Conservation (phyloP, 2,888 invertebrate species). For the Venusia cambrica region DNA sequence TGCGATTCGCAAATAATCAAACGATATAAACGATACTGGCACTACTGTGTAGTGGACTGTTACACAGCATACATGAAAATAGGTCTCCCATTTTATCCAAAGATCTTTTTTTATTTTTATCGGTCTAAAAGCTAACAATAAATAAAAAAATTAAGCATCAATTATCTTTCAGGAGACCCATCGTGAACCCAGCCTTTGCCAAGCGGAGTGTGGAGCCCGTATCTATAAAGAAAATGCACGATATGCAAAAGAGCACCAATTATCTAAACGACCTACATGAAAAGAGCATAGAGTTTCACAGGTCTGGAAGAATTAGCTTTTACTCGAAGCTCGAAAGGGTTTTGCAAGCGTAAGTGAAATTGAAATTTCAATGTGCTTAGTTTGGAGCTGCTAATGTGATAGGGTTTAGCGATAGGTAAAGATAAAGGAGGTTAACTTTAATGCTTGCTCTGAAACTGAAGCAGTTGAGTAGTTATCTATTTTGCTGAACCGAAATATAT, state of each 20-base stretch:
- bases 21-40: no score
- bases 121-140: no score
- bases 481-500: no score
- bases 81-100: no score
- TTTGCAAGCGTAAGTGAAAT: constrained; percentile 81
- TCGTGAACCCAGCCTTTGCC: constrained; percentile 71
- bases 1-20: no score
- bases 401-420: constrained; percentile 23
- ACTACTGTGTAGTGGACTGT: no score
- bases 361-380: constrained; percentile 27
- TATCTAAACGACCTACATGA: constrained; percentile 48
- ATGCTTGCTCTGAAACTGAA: no score
- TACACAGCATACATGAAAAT: no score
- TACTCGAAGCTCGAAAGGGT: constrained; percentile 84
- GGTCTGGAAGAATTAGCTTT: constrained; percentile 81
- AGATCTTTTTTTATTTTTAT: not conserved
- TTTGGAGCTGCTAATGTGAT: constrained; percentile 24
- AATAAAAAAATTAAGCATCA: not conserved
- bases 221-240: constrained; percentile 57
- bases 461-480: no score
- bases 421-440: constrained; percentile 13
- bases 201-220: constrained; percentile 60
- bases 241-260: constrained; percentile 43
- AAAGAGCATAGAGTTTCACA: constrained; percentile 73
- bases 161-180: constrained; percentile 49